Conservation (phyloP, 1,140 invertebrate genomes). For the Ostrea denselamellosa region DNA sequence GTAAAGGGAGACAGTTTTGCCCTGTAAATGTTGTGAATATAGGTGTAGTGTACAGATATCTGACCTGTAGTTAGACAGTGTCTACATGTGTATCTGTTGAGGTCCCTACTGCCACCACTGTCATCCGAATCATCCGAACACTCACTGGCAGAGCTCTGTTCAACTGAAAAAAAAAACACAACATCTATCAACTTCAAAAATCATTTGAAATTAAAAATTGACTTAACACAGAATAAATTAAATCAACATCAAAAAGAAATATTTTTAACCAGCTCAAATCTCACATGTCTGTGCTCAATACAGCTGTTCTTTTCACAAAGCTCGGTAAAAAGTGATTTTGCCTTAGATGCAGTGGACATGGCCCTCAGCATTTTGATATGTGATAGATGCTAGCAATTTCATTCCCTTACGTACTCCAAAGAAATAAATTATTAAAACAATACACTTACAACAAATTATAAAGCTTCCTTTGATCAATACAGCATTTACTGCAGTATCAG, state of each 20-base stretch:
- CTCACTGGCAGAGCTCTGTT: conserved; percentile 93
- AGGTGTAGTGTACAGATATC: not conserved
- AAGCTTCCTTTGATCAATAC: conserved; percentile 28
- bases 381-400: conserved; percentile 30
- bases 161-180: conserved; percentile 75
- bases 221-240: not conserved
- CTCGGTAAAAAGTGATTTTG: not conserved
- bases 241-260: not conserved
- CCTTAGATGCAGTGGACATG: conserved; percentile 3
- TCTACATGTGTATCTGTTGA: conserved; percentile 80
- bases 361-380: conserved; percentile 22
- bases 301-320: conserved; percentile 17
- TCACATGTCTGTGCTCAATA: not conserved
- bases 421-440: conserved; percentile 38
- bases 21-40: no score
- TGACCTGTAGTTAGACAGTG: conserved; percentile 82
- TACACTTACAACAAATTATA: conserved; percentile 40
- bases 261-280: not conserved
- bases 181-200: not conserved
- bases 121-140: conserved; percentile 90
- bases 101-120: conserved; percentile 90
- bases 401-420: conserved; percentile 21
- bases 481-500: conserved; percentile 29
- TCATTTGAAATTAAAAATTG: not conserved
- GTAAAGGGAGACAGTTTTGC: no score